Conservation (phyloP, 2,888 invertebrate species). For the Cyclophora albipunctata region DNA sequence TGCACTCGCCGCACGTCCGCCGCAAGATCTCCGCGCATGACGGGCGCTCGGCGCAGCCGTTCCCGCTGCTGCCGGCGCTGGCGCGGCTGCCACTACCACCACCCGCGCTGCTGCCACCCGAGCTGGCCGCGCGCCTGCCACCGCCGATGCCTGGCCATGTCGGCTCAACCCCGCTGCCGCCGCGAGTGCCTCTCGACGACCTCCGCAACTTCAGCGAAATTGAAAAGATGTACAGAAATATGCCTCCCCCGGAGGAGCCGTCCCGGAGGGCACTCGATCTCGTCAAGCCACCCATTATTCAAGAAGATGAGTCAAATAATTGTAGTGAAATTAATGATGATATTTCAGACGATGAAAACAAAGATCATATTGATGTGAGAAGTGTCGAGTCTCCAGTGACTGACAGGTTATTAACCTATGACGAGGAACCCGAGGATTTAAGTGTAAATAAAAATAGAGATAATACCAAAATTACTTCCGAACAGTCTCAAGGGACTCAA, state of each 20-base stretch:
- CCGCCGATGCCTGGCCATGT: slow-evolving; percentile 42
- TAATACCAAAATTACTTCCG: slow-evolving; percentile 69
- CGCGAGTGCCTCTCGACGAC: slow-evolving; percentile 62
- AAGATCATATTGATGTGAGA: slow-evolving; percentile 37
- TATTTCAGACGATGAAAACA: slow-evolving; percentile 51
- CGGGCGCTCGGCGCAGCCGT: slow-evolving; percentile 89
- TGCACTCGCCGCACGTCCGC: slow-evolving; percentile 95
- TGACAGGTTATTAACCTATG: slow-evolving; percentile 49
- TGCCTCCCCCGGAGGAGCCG: slow-evolving; percentile 52
- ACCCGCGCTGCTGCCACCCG: slow-evolving; percentile 79
- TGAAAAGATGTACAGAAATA: slow-evolving; percentile 69
- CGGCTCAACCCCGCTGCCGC: slow-evolving; percentile 69
- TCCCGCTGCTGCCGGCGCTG: slow-evolving; percentile 81
- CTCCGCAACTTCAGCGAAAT: slow-evolving; percentile 72
- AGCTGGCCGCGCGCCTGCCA: slow-evolving; percentile 63
- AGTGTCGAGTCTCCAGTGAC: slow-evolving; percentile 35
- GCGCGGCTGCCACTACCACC: slow-evolving; percentile 83
- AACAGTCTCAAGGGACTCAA: slow-evolving; percentile 38
- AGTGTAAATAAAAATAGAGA: slow-evolving; percentile 80
- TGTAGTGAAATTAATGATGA: slow-evolving; percentile 60
- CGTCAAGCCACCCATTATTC: slow-evolving; percentile 38
- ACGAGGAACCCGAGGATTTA: slow-evolving; percentile 81
- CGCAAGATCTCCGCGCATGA: slow-evolving; percentile 95
- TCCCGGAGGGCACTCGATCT: slow-evolving; percentile 52
- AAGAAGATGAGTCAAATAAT: slow-evolving; percentile 53